Evolutionary conservation across 2,797 vertebrate species (phyloP).

Genomic region (Periophthalmus magnuspinnatus): DNA sequence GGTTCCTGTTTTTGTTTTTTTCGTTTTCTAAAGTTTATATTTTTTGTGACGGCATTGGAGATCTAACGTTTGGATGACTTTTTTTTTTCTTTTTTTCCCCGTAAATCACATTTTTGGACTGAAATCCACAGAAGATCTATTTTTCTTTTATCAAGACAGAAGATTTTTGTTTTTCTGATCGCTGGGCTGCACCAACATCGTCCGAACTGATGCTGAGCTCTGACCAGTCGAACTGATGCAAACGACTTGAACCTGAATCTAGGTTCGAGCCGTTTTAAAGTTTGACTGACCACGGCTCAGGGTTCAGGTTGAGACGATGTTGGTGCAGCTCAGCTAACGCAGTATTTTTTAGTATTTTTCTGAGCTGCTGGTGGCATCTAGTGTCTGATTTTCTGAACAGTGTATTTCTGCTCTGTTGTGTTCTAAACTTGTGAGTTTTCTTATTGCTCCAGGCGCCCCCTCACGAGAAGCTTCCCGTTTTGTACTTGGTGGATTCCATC

Average conservation of each 20-base stretch:
- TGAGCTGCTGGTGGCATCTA: background rate
- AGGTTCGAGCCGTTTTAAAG: too few species aligned
- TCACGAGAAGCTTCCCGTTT: slow-evolving; percentile 97
- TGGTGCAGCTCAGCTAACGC: background rate
- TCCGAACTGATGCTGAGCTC: background rate
- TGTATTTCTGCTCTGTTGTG: slow-evolving; percentile 74
- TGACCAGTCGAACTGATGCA: background rate
- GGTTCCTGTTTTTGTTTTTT: background rate
- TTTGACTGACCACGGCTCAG: too few species aligned
- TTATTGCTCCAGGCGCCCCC: slow-evolving; percentile 94
- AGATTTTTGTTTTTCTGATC: background rate
- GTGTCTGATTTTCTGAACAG: slow-evolving; percentile 13
- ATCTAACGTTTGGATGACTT: background rate
- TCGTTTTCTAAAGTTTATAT: background rate
- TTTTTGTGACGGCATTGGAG: too few species aligned
- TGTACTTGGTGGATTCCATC: slow-evolving; percentile 99
- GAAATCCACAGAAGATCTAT: background rate
- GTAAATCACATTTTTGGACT: too few species aligned
- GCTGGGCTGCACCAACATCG: background rate
- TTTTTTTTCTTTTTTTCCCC: background rate
- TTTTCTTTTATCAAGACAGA: background rate
- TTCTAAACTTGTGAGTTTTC: slow-evolving; percentile 99
- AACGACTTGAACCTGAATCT: too few species aligned
- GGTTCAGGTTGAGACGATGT: background rate
- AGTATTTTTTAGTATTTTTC: background rate